These are phyloP conservation scores for Brassicogethes aeneus DNA, from an alignment of 2,888 invertebrate species.

Conservation along the genomic window DNA sequence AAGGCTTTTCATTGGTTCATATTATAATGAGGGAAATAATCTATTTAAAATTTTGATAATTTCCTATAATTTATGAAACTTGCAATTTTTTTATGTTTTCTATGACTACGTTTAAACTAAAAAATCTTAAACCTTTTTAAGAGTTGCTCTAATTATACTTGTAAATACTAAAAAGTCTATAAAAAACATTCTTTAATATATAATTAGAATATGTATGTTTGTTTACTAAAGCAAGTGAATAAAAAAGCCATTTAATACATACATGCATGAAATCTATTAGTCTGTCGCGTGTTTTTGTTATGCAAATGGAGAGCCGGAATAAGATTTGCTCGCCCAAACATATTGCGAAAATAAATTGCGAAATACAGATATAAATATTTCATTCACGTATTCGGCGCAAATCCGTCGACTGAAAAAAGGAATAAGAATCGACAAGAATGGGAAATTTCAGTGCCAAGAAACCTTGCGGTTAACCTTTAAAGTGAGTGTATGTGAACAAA, in stretches of 20 bases:
- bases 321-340: constrained; percentile 15
- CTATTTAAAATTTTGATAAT: no score
- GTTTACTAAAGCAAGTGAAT: no score
- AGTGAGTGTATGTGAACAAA: constrained; percentile 31
- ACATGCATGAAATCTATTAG: neutral
- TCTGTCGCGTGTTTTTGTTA: neutral
- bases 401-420: constrained; percentile 15
- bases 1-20: no score
- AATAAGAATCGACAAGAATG: constrained; percentile 21
- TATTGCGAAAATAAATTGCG: constrained; percentile 12
- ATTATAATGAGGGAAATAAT: no score
- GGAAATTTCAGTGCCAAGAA: constrained; percentile 19
- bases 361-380: constrained; percentile 25
- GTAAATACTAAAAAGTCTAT: no score
- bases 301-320: constrained; percentile 8
- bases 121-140: no score
- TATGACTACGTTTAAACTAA: no score
- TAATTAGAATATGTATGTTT: no score
- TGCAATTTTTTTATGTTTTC: no score
- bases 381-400: constrained; percentile 18
- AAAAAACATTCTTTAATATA: no score
- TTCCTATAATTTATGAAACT: no score
- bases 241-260: neutral
- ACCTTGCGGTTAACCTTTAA: constrained; percentile 20
- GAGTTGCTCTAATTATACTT: no score